phyloP scores from a whole-genome alignment of 2,888 invertebrate species.

The Gastracanthus pulcherrimus region DNA sequence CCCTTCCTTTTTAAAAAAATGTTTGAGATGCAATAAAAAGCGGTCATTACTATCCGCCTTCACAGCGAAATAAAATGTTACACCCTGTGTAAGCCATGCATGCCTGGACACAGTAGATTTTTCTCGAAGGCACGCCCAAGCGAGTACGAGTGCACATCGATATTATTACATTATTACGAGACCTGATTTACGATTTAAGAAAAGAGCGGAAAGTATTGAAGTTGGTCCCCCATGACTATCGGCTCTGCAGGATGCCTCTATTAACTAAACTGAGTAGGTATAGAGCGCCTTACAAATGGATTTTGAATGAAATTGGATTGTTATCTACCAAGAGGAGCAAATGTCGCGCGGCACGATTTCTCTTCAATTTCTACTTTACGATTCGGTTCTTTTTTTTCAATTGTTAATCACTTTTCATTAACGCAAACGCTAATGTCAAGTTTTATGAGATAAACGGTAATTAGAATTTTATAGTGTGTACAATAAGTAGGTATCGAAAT shows the following conservation, averaged over 20 bases:
- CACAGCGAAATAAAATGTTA: background rate
- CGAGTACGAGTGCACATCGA: background rate
- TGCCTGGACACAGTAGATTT: background rate
- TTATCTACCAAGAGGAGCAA: conserved; percentile 17
- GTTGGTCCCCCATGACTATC: background rate
- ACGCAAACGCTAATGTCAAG: too few species aligned
- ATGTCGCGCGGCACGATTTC: conserved; percentile 34
- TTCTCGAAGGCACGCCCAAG: background rate
- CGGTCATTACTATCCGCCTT: too few species aligned
- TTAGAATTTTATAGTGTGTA: too few species aligned
- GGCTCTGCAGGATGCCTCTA: background rate
- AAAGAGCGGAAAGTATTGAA: background rate
- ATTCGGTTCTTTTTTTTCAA: background rate
- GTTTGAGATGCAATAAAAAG: too few species aligned
- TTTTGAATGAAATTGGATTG: conserved; percentile 33
- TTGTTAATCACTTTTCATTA: background rate
- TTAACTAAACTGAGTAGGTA: background rate
- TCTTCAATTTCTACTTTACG: conserved; percentile 21
- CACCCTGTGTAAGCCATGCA: too few species aligned
- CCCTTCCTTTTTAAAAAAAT: too few species aligned
- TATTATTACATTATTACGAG: conserved; percentile 37
- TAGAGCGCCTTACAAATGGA: background rate
- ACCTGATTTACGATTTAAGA: conserved; percentile 36
- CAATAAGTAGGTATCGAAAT: too few species aligned
- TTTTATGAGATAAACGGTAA: too few species aligned